Percentiles rank a stretch among this genome's conserved stretches.
Conservation (phyloP, 2,113 vertebrate species). For the Bos indicus region DNA sequence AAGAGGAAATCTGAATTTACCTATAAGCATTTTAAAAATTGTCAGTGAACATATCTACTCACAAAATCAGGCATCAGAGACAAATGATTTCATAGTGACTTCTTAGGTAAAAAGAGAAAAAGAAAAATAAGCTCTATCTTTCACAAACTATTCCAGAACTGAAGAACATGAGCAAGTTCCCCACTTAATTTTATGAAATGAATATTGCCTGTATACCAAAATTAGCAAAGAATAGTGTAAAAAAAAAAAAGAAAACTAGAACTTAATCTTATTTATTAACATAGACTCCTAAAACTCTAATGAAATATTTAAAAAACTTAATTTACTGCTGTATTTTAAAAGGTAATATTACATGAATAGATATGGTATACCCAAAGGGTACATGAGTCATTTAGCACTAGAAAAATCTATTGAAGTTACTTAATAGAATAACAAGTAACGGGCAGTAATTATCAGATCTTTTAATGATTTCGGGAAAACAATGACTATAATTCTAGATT, state of each 20-base stretch:
- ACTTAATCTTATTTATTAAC: conserved; percentile 18
- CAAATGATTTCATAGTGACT: background rate
- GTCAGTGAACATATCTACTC: background rate
- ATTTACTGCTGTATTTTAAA: conserved; percentile 2
- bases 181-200: background rate
- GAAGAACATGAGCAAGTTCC: background rate
- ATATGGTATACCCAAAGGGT: background rate
- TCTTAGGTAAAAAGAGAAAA: background rate
- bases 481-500: conserved; percentile 9
- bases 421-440: conserved; percentile 15
- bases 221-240: background rate
- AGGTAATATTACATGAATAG: background rate
- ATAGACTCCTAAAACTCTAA: background rate
- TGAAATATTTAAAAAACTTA: background rate
- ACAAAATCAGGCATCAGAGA: background rate
- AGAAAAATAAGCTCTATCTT: background rate
- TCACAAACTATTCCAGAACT: background rate
- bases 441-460: background rate
- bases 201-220: background rate
- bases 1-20: background rate
- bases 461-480: conserved; percentile 35
- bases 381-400: background rate
- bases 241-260: background rate
- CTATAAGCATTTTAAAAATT: background rate
- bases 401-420: background rate